Evolutionary conservation across 2,113 vertebrate genomes (phyloP), one percentile per base, ranked within the genome.

Genomic region (Cynopterus brachyotis): DNA sequence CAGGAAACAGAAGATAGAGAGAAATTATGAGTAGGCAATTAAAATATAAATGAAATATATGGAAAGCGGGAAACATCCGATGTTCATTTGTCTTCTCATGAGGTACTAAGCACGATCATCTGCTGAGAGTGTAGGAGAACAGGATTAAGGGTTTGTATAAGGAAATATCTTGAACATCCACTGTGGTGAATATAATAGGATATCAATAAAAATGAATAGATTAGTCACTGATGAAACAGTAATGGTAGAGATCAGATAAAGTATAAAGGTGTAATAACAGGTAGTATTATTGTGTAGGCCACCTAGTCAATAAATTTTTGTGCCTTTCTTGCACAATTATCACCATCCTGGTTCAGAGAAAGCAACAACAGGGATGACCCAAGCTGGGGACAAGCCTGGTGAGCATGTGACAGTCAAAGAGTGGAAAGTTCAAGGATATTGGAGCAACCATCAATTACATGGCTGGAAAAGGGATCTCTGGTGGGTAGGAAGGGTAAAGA

Each of bases 101-200:
- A 81, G 17, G 45, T 35, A 60, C 35, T 53, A 92, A 59, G 67
- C 4, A 64, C 81, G 50, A 76, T 81, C 32, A 76, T 47, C 28
- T 86, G 30, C 64, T 90, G 50, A 70, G 17, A 78, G 10, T 66
- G 10, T n/a, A 40, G 20, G 7, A 20, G 2, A 78, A 17, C 67
- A 86, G 26, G 19, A 76, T 37, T 80, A 17, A 92, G 45, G 81
- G 32, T 85, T 69, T 66, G 20, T 86, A 86, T 50, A 62, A 79
- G 69, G 83, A 97, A 82, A 83, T 66, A 79, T 62, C 66, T 94
- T 32, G 12, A 95, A 40, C 17, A 89, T 86, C 47, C 73, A 89
- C 22, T 60, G 5, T 94, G 47, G 79, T 96, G 24, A 96, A 69
- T 45, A 57, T 76, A 50, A 62, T 30, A 88, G 5, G 45, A 42